Conservation (phyloP, 2,888 invertebrate species). For the Anticlea derivata region DNA sequence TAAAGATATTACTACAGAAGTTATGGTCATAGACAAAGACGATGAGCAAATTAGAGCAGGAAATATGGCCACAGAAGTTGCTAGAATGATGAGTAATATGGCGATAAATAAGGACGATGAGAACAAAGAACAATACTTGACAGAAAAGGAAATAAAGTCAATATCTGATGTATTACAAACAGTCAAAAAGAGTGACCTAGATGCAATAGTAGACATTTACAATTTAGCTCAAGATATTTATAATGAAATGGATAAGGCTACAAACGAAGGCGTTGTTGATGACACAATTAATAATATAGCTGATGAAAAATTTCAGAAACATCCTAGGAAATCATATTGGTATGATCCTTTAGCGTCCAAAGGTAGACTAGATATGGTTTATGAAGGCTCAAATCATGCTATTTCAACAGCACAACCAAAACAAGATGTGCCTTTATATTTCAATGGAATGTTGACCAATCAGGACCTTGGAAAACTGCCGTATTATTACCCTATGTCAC, state of each 20-base stretch:
- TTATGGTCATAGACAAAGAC: not conserved
- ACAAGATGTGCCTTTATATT: slow-evolving; percentile 37
- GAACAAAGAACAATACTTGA: slow-evolving; percentile 67
- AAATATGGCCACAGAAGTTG: not conserved
- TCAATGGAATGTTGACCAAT: slow-evolving; percentile 40
- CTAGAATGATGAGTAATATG: not conserved
- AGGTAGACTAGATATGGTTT: slow-evolving; percentile 41
- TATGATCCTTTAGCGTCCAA: slow-evolving; percentile 51
- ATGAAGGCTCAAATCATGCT: slow-evolving; percentile 21
- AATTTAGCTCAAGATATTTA: slow-evolving; percentile 73
- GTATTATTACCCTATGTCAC: slow-evolving; percentile 60
- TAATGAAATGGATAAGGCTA: slow-evolving; percentile 59
- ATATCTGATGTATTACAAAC: slow-evolving; percentile 63
- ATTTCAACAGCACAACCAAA: slow-evolving; percentile 29
- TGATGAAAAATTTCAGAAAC: slow-evolving; percentile 21
- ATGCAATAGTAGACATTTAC: slow-evolving; percentile 72
- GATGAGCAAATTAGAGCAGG: not conserved
- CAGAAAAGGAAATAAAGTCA: slow-evolving; percentile 62
- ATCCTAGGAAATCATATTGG: slow-evolving; percentile 47
- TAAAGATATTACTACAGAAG: slow-evolving; percentile 12
- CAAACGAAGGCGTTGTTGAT: slow-evolving; percentile 38
- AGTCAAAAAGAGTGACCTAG: slow-evolving; percentile 71
- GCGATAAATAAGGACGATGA: slow-evolving; percentile 19
- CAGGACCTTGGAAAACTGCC: slow-evolving; percentile 54
- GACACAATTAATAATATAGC: slow-evolving; percentile 34